Base-by-base conservation (phyloP, 2,113 vertebrate genomes). In the Vicugna pacos region DNA sequence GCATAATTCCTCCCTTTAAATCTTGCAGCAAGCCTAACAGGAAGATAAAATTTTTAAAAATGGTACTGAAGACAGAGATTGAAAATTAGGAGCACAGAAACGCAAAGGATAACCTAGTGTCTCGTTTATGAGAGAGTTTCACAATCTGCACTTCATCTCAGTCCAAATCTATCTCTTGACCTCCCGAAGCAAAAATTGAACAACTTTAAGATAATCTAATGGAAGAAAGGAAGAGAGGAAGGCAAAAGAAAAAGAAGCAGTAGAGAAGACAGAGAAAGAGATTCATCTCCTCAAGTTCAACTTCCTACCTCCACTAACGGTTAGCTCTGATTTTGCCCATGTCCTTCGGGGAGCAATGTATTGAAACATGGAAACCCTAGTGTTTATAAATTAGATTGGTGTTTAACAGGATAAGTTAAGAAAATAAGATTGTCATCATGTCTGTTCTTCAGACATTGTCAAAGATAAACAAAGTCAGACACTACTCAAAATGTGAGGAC, bases 21-120 rank as follows among this genome's bases (percentile, higher is more conserved):
- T 84, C 6, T 80, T 88, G 6, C 3, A 70, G 26, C 19, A 84
- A 50, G 84, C 14, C 42, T 60, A 46, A 62, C 19, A 69, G 20
- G 15, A 50, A 95, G 84, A 95, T 56, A 30, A 91, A 84, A 91
- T 72, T 75, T 52, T 79, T 76, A 75, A 67, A 22, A 80, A 56
- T 5, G 52, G 3, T n/a, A 46, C 32, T 30, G 19, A 87, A 54
- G 0, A 38, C 14, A 0, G 11, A 1, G 26, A 26, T 38, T 77
- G 14, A 17, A 79, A 84, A 91, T 50, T 80, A 56, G 15, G 52
- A 75, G n/a, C 19, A 50, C 0, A 24, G 56, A 65, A 65, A 30
- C 28, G 30, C 15, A n/a, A 42, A 77, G 38, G 24, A 60, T 32
- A 56, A 32, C 30, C 42, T 11, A 38, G 2, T 3, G 1, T 35